phyloP scores from a whole-genome alignment of 2,888 invertebrate species.

The Dicyrtoma fusca region DNA sequence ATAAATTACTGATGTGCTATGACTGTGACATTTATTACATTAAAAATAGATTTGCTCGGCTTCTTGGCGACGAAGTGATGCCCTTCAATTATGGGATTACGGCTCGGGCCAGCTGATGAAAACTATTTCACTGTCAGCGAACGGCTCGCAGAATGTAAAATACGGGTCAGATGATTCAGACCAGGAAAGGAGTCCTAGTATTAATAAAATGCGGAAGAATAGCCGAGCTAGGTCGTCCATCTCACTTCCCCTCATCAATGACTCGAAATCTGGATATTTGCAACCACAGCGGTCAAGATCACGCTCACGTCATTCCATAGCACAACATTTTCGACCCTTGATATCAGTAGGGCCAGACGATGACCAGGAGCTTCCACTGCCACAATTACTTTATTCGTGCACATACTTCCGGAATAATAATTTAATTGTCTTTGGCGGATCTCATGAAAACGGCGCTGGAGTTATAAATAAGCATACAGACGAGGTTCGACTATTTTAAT shows the following conservation, averaged over 20 bases:
- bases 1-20: conserved; percentile 3
- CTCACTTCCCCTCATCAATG: background rate
- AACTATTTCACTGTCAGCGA: background rate
- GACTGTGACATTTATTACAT: background rate
- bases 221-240: background rate
- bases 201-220: background rate
- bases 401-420: conserved; percentile 54
- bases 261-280: background rate
- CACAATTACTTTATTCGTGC: conserved; percentile 45
- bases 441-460: conserved; percentile 66
- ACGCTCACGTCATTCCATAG: background rate
- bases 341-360: background rate
- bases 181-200: no score
- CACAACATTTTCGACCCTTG: background rate
- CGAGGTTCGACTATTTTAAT: conserved; percentile 61
- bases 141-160: no score
- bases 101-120: conserved; percentile 67
- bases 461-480: conserved; percentile 67
- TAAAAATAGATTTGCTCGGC: conserved; percentile 66
- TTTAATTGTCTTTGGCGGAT: conserved; percentile 67
- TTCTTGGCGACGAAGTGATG: conserved; percentile 68
- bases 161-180: background rate
- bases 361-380: background rate
- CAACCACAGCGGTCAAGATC: background rate
- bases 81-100: conserved; percentile 71